Base-by-base conservation (phyloP, 2,113 vertebrate genomes). In the Cololabis saira region DNA sequence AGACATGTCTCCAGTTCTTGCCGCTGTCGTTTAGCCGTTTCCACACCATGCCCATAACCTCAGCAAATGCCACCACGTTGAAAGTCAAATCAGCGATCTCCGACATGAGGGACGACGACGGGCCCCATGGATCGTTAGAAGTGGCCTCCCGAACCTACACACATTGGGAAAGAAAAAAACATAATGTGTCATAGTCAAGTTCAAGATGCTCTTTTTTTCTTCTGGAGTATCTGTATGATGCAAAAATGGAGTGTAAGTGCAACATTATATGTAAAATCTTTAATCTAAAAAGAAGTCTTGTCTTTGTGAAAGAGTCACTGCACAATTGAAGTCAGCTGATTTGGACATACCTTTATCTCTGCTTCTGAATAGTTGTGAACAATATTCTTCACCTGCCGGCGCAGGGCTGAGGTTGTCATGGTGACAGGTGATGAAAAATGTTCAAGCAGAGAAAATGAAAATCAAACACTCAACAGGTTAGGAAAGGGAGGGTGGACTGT, bases 11-110 rank as follows among this genome's bases (percentile, higher is more conserved):
- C 97, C 97, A 98, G 89, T 98, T 98, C 92, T 98, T 98, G 80
- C 97, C 97, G 0, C 95, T 96, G 90, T 99, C 97, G 0, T 97
- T 98, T 75, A 99, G 94, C 42, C 97, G 93, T 80, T 96, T 95
- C 96, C 96, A 98, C 82, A 99, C 92, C 97, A 99, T 99, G 63
- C 95, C 95, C 97, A 99, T 99, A 83, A 99, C 96, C 89, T 98
- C 97, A 0, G 95, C 93, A 0, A 98, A 98, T 1, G 96, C 95
- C 85, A 97, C 96, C 0, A 97, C 95, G 22, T 96, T 98, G 90
- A 98, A 97, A 83, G 97, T 99, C 90, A 98, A 86, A 82, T 98
- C 96, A 0, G 97, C 95, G 0, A 99, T 98, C 90, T 98, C 96
- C 0, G 96, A 96, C 97, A 99, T 99, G 68, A 99, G 94, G 0